Percentiles rank a stretch among this genome's conserved stretches.
Evolutionary conservation across 2,797 vertebrate species (phyloP).

Genomic region (Enoplosus armatus): DNA sequence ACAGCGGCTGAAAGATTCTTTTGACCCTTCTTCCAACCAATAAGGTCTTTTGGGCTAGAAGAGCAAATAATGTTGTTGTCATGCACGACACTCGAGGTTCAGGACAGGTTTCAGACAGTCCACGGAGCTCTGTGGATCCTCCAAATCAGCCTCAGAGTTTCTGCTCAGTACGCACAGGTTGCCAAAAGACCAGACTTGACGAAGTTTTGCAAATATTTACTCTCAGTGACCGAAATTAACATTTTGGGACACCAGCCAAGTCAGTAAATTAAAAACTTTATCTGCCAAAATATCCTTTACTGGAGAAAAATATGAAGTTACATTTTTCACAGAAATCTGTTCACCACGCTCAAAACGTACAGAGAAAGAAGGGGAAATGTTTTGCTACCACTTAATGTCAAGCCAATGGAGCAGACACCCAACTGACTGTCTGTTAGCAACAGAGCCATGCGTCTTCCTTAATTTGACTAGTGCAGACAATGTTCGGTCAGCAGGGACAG

Average conservation of each 20-base stretch:
- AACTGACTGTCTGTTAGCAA: neutral
- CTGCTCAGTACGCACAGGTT: neutral
- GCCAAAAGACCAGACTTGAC: slow-evolving; percentile 35
- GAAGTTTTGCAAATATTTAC: slow-evolving; percentile 29
- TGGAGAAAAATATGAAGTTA: neutral
- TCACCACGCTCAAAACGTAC: neutral
- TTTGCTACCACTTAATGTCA: neutral
- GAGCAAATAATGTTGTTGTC: slow-evolving; percentile 6
- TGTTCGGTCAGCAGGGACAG: neutral
- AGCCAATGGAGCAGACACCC: neutral
- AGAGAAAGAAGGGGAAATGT: neutral
- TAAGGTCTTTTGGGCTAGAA: neutral
- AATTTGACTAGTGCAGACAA: slow-evolving; percentile 5
- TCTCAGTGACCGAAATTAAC: slow-evolving; percentile 10
- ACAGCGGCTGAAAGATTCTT: neutral
- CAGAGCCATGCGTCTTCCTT: neutral
- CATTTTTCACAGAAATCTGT: neutral
- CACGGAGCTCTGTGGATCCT: slow-evolving; percentile 9
- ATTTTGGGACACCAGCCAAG: slow-evolving; percentile 15
- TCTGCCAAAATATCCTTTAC: slow-evolving; percentile 2
- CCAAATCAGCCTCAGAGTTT: neutral
- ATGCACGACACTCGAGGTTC: neutral
- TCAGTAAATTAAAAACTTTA: slow-evolving; percentile 26
- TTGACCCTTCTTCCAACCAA: neutral
- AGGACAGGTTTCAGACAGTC: slow-evolving; percentile 25